Evolutionary conservation across 2,888 invertebrate species (phyloP).

Genomic region (Galeruca laticollis): DNA sequence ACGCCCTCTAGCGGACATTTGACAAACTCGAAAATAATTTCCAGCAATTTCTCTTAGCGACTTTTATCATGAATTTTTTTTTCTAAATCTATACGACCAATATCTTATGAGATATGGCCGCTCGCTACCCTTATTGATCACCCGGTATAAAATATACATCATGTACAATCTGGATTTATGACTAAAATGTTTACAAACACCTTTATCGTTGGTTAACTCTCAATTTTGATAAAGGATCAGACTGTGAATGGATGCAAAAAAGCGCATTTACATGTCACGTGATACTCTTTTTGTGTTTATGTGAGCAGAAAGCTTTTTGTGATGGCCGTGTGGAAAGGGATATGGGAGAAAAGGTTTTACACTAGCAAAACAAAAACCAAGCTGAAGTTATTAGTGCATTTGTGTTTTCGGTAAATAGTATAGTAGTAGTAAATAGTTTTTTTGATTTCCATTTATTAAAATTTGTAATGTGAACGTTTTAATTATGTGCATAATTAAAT

Average conservation of each 20-base stretch:
- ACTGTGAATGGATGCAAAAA: background rate
- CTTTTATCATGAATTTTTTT: no score
- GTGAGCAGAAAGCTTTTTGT: conserved; percentile 9
- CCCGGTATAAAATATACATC: no score
- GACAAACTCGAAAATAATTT: no score
- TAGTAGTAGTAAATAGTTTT: background rate
- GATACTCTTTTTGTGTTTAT: conserved; percentile 15
- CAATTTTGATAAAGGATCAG: conserved; percentile 5
- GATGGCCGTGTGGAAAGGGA: conserved; percentile 1
- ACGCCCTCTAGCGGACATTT: no score
- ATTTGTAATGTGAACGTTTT: background rate
- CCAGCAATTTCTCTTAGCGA: no score
- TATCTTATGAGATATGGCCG: no score
- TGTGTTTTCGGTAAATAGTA: background rate
- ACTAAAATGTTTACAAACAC: background rate
- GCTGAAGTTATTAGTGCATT: conserved; percentile 10
- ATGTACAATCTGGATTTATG: background rate
- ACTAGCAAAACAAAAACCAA: conserved; percentile 14
- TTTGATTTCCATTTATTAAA: background rate
- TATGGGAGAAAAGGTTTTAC: background rate
- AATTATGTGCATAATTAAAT: background rate
- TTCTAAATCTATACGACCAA: no score
- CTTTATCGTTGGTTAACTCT: conserved; percentile 13
- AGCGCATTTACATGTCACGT: conserved; percentile 18
- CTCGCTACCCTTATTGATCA: no score